A percentile compares a stretch with the other conserved stretches of the same genome.
Evolutionary conservation across 1,140 invertebrate species (phyloP).

Genomic region (Neotoxoptera formosana): DNA sequence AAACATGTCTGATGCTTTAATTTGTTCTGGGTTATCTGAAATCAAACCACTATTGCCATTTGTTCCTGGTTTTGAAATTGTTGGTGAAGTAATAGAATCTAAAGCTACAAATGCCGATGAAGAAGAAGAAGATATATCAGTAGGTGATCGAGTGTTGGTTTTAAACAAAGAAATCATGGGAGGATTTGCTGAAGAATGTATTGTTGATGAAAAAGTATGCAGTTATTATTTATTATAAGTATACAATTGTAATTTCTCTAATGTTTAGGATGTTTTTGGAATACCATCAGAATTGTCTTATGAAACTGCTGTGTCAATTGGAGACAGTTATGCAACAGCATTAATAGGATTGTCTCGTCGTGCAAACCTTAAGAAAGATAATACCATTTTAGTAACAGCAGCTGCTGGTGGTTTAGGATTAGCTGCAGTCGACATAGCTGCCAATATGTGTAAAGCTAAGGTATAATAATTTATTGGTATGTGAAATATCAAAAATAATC

Average conservation of each 20-base stretch:
- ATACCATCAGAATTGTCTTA: conserved; percentile 66
- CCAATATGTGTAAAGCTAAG: conserved; percentile 70
- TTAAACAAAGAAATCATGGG: conserved; percentile 67
- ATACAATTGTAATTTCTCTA: background rate
- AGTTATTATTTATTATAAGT: background rate
- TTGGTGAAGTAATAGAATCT: conserved; percentile 65
- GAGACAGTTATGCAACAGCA: conserved; percentile 70
- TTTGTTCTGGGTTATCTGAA: conserved; percentile 66
- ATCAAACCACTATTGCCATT: conserved; percentile 65
- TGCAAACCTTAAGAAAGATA: conserved; percentile 67
- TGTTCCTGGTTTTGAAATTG: conserved; percentile 69
- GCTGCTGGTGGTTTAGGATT: conserved; percentile 70
- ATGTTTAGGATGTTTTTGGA: conserved; percentile 69
- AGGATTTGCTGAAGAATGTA: conserved; percentile 68
- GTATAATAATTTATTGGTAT: conserved; percentile 62
- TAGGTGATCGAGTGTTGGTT: conserved; percentile 67
- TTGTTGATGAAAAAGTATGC: conserved; percentile 66
- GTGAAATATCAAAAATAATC: background rate
- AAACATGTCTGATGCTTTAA: conserved; percentile 69
- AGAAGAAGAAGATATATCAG: conserved; percentile 59
- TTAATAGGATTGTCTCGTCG: conserved; percentile 68
- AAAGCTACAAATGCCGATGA: conserved; percentile 62
- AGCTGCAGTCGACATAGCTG: conserved; percentile 71
- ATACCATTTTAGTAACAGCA: conserved; percentile 69
- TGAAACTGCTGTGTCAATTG: conserved; percentile 66